phyloP scores from a whole-genome alignment of 2,888 invertebrate genomes.

The Caradrina kadenii region DNA sequence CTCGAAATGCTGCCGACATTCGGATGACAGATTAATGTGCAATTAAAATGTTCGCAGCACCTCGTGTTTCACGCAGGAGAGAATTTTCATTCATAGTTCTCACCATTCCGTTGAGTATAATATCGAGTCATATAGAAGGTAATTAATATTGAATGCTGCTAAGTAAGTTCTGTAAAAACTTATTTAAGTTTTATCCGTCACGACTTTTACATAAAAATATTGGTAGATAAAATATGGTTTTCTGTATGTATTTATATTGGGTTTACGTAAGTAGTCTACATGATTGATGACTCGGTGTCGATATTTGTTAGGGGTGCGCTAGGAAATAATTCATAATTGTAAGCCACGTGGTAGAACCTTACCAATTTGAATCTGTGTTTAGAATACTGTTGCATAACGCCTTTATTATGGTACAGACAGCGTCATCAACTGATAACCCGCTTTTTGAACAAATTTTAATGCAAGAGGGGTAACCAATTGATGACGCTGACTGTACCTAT shows the following conservation, averaged over 20 bases:
- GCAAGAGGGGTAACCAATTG: too few species aligned
- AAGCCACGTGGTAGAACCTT: background rate
- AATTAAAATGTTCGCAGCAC: conserved; percentile 50
- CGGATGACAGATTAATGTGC: conserved; percentile 40
- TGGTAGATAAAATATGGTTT: background rate
- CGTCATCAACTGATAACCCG: too few species aligned
- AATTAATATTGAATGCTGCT: conserved; percentile 28
- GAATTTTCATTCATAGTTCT: conserved; percentile 28
- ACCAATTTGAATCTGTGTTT: background rate
- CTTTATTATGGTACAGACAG: too few species aligned
- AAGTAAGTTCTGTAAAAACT: background rate
- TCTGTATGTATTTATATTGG: background rate
- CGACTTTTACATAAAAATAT: background rate
- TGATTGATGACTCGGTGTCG: conserved; percentile 28
- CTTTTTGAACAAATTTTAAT: too few species aligned
- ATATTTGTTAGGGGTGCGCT: conserved; percentile 12
- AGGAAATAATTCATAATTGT: conserved; percentile 19
- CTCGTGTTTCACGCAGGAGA: conserved; percentile 2
- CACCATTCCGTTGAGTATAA: conserved; percentile 26
- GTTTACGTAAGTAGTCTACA: conserved; percentile 9
- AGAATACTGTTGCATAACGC: conserved; percentile 3
- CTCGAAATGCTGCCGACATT: conserved; percentile 31
- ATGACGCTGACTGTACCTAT: too few species aligned
- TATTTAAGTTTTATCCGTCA: background rate
- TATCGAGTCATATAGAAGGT: conserved; percentile 19